Percentiles rank a stretch among this genome's conserved stretches.
These are phyloP conservation scores for Lampris megalopsis DNA, from an alignment of 2,113 vertebrate genomes.

Conservation along the genomic window DNA sequence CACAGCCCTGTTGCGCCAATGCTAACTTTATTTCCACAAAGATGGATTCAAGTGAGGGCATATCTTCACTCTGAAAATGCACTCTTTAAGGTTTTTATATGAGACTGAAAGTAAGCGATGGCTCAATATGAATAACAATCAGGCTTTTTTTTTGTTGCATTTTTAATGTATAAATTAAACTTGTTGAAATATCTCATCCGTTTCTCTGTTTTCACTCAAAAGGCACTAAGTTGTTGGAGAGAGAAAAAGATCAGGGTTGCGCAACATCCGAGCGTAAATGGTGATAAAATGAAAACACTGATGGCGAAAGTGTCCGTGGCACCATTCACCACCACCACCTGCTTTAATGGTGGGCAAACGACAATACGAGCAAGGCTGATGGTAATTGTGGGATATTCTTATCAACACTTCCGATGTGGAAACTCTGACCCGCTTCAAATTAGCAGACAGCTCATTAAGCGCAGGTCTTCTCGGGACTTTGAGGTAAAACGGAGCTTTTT, in stretches of 20 bases:
- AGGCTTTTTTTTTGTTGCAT: neutral
- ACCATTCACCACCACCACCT: neutral
- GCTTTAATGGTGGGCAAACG: conserved; percentile 25
- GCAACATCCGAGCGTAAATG: no score
- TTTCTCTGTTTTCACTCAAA: conserved; percentile 11
- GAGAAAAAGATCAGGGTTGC: neutral
- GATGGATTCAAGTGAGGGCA: neutral
- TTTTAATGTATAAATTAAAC: neutral
- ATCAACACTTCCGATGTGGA: conserved; percentile 59
- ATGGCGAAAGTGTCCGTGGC: neutral
- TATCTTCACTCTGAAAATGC: neutral
- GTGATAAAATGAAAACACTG: neutral
- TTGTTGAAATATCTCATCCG: neutral
- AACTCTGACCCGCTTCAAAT: conserved; percentile 60
- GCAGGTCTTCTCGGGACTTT: conserved; percentile 49
- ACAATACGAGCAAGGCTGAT: conserved; percentile 25
- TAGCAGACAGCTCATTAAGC: conserved; percentile 57
- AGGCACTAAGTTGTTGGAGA: neutral
- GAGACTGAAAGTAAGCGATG: no score
- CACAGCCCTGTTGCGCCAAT: neutral
- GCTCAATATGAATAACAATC: no score
- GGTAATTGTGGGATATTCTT: conserved; percentile 36
- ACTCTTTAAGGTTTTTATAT: neutral
- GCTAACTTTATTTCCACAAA: no score
- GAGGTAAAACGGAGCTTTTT: conserved; percentile 46